Evolutionary conservation across 2,113 vertebrate species (phyloP), one percentile per base, ranked within the genome.

Genomic region (Xenopus laevis): DNA sequence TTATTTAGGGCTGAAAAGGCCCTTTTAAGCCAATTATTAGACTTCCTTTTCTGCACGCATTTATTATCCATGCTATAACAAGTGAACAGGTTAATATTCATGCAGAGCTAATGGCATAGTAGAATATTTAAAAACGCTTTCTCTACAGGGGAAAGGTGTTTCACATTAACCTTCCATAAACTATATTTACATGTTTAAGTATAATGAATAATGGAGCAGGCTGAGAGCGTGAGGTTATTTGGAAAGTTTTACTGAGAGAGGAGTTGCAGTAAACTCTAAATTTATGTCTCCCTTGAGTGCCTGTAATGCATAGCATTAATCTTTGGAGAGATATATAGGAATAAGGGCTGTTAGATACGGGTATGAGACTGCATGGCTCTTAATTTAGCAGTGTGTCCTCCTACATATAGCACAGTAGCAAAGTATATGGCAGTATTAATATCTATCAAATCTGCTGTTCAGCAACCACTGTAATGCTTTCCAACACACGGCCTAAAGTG

Each of bases 131-230:
- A 67, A 65, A 64, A 68, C 77, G 66, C 78, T 78, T 44, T 58
- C 64, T 76, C 27, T 64, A 57, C 21, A 46, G 67, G 72, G 79
- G 81, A 71, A 52, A 55, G 78, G 62, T 72, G 50, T 74, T 82
- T 75, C 77, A 78, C 71, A 81, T 83, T 85, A 86, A 84, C 82
- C 80, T 85, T 79, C 78, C 65, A 58, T 58, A 82, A 84, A 65
- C 62, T 71, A 7, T 81, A 78, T 84, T 82, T 84, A 78, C 78
- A 77, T 80, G 55, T 58, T 79, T 79, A 74, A 79, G 67, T 78
- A 44, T 71, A 8, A 83, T 84, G 82, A 85, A 87, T 85, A 83
- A 87, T 84, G 62, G 78, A 87, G 81, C 6, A 57, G 77, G 8
- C 30, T 63, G n/a, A 74, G 30, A 0, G 0, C 50, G 40, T 79